Evolutionary conservation across 2,797 vertebrate species (phyloP).

Genomic region (Coreius guichenoti): DNA sequence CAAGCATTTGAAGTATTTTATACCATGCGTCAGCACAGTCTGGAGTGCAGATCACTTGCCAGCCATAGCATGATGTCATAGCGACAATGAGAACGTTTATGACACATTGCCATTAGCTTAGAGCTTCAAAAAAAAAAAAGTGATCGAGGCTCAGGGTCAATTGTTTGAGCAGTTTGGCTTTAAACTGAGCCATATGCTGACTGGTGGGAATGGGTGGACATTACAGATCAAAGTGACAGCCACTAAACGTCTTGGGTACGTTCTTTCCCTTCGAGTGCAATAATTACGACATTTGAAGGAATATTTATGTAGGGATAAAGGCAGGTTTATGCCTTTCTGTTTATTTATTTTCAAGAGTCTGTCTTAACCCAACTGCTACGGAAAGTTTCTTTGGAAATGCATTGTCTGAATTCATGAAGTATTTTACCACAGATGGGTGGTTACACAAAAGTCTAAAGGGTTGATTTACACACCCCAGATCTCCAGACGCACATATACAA

Average conservation of each 20-base stretch:
- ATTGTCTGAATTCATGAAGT: conserved; percentile 34
- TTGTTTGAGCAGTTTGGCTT: conserved; percentile 74
- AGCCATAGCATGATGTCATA: conserved; percentile 45
- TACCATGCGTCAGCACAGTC: neutral
- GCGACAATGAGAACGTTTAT: conserved; percentile 20
- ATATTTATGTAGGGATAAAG: conserved; percentile 80
- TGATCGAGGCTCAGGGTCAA: conserved; percentile 69
- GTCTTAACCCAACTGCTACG: conserved; percentile 24
- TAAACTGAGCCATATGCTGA: conserved; percentile 80
- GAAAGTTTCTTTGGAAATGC: conserved; percentile 44
- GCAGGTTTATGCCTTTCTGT: conserved; percentile 79
- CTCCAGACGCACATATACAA: conserved; percentile 31
- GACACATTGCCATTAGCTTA: conserved; percentile 32
- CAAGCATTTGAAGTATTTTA: conserved; percentile 29
- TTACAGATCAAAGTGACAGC: conserved; percentile 71
- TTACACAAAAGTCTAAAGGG: conserved; percentile 36
- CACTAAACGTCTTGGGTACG: conserved; percentile 58
- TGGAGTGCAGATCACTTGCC: conserved; percentile 15
- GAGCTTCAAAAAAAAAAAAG: conserved; percentile 4
- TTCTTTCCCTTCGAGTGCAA: conserved; percentile 68
- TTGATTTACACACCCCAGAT: conserved; percentile 26
- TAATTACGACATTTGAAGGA: conserved; percentile 80
- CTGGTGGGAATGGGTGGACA: conserved; percentile 74
- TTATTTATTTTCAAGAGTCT: conserved; percentile 76
- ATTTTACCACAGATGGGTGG: conserved; percentile 43